These are phyloP conservation scores for Drosophila peninsularis DNA, from an alignment of 2,888 invertebrate species.

Conservation along the genomic window DNA sequence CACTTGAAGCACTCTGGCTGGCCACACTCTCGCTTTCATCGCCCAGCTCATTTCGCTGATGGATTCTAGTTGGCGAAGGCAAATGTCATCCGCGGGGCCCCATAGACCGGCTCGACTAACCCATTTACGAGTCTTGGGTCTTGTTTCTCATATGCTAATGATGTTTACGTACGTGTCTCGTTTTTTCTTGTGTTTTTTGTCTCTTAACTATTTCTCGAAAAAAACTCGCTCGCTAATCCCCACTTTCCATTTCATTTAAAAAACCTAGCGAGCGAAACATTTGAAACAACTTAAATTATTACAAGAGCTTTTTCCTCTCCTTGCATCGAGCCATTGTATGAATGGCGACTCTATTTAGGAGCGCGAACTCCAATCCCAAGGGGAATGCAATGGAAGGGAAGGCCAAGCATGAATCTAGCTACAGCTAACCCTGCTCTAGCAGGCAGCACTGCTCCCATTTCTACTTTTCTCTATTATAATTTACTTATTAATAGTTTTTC, in stretches of 20 bases:
- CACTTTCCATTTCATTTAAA: slow-evolving; percentile 73
- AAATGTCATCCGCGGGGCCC: slow-evolving; percentile 3
- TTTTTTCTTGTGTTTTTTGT: slow-evolving; percentile 26
- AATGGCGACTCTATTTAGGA: slow-evolving; percentile 3
- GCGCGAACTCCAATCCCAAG: not conserved
- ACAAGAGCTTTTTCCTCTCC: slow-evolving; percentile 18
- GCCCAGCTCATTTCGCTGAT: slow-evolving; percentile 25
- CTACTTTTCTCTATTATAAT: not conserved
- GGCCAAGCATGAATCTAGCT: not conserved
- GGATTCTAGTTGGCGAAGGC: slow-evolving; percentile 61
- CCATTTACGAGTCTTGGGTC: slow-evolving; percentile 17
- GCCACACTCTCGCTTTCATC: slow-evolving; percentile 75
- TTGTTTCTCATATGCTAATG: slow-evolving; percentile 46
- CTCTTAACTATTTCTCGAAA: slow-evolving; percentile 12
- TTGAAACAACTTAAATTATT: slow-evolving; percentile 11
- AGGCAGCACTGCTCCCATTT: not conserved
- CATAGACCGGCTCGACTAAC: slow-evolving; percentile 20
- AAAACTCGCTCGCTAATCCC: slow-evolving; percentile 40
- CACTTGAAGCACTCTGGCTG: slow-evolving; percentile 68
- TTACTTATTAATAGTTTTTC: not conserved
- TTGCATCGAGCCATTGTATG: slow-evolving; percentile 11
- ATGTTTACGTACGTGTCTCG: slow-evolving; percentile 50
- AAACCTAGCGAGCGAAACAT: slow-evolving; percentile 9
- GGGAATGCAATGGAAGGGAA: not conserved
- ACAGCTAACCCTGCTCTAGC: not conserved